A percentile compares a stretch with the other conserved stretches of the same genome.
phyloP scores from a whole-genome alignment of 2,113 vertebrate species.

The Sigmodon hispidus region DNA sequence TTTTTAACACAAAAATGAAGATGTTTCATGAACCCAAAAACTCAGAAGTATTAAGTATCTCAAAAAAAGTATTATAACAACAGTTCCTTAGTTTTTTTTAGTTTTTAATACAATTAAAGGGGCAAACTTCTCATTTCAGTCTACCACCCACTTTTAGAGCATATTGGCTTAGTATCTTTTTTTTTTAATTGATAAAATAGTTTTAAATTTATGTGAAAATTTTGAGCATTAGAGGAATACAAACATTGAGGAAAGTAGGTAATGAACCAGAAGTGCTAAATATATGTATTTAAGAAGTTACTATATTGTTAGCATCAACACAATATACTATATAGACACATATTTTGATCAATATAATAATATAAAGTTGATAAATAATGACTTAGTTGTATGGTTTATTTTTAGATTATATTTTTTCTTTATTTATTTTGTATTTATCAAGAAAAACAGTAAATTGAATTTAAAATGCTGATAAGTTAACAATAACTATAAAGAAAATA shows the following conservation, averaged over 20 bases:
- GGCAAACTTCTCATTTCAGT: not conserved
- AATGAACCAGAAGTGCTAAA: not conserved
- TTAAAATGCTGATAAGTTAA: too few relatives aligned
- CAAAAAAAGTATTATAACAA: not conserved
- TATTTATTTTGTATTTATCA: too few relatives aligned
- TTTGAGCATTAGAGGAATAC: not conserved
- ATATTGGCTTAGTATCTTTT: not conserved
- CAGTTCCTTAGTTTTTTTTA: not conserved
- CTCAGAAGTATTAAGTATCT: not conserved
- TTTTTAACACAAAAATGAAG: conserved; percentile 15
- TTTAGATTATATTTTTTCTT: not conserved
- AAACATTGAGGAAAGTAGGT: not conserved
- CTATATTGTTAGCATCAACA: not conserved
- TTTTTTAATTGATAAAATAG: not conserved
- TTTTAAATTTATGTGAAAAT: not conserved
- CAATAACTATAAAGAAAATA: too few relatives aligned
- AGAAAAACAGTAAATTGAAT: too few relatives aligned
- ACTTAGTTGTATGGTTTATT: not conserved
- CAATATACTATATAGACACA: not conserved
- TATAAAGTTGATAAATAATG: not conserved
- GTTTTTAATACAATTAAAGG: not conserved
- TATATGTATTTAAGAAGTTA: not conserved
- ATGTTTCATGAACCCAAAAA: not conserved
- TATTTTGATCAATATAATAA: not conserved
- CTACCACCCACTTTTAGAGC: not conserved